Conservation (phyloP, 2,888 invertebrate genomes). For the Gymnoscelis rufifasciata region DNA sequence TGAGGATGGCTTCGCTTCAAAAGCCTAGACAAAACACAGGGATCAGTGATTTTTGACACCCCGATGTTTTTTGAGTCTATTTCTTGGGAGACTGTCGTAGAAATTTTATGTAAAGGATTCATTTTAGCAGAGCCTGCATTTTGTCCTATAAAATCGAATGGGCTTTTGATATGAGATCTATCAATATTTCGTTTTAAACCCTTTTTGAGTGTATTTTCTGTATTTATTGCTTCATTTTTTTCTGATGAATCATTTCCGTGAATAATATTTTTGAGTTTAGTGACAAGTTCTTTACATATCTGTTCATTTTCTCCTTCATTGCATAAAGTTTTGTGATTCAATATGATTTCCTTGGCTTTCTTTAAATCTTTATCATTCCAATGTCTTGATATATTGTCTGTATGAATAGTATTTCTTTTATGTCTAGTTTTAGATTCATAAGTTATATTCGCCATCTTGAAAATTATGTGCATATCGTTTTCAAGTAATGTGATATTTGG, state of each 20-base stretch:
- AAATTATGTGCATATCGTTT: slow-evolving; percentile 43
- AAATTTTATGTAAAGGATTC: slow-evolving; percentile 26
- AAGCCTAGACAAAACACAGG: slow-evolving; percentile 52
- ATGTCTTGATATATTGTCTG: neutral
- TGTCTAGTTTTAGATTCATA: slow-evolving; percentile 29
- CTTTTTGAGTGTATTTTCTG: slow-evolving; percentile 12
- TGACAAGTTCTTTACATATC: slow-evolving; percentile 54
- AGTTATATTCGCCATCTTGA: slow-evolving; percentile 47
- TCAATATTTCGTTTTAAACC: slow-evolving; percentile 11
- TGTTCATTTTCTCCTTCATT: slow-evolving; percentile 45
- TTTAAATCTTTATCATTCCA: slow-evolving; percentile 44
- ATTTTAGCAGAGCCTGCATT: slow-evolving; percentile 32
- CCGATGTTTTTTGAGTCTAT: slow-evolving; percentile 23
- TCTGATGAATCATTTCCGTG: slow-evolving; percentile 4
- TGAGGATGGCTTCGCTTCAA: slow-evolving; percentile 48
- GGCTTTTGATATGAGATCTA: slow-evolving; percentile 2
- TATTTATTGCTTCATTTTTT: slow-evolving; percentile 13
- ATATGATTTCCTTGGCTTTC: slow-evolving; percentile 53
- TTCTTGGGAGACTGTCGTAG: slow-evolving; percentile 27
- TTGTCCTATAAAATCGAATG: slow-evolving; percentile 41
- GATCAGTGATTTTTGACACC: slow-evolving; percentile 37
- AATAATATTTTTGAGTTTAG: slow-evolving; percentile 43
- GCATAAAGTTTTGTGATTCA: slow-evolving; percentile 53
- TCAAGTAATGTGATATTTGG: slow-evolving; percentile 45
- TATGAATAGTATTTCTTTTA: slow-evolving; percentile 37